Evolutionary conservation across 2,888 invertebrate genomes (phyloP).

Genomic region (Lutraria lutraria): DNA sequence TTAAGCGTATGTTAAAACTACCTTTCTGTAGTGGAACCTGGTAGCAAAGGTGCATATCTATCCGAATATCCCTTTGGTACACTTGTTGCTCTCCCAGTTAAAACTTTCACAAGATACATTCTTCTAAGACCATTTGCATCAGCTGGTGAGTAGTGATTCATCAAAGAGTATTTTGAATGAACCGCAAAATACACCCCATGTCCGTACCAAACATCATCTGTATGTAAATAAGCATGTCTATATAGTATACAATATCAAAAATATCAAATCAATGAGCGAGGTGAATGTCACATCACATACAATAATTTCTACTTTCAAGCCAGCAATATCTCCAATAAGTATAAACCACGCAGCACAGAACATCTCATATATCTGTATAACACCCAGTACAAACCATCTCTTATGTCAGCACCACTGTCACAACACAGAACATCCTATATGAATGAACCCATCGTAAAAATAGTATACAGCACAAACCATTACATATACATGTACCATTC

Average conservation of each 20-base stretch:
- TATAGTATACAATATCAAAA: background rate
- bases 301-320: background rate
- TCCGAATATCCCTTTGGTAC: conserved; percentile 56
- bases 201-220: conserved; percentile 69
- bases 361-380: too few species aligned
- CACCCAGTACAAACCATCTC: too few species aligned
- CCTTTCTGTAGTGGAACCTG: conserved; percentile 54
- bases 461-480: too few species aligned
- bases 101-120: conserved; percentile 74
- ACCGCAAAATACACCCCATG: conserved; percentile 82
- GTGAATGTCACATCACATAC: background rate
- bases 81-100: conserved; percentile 69
- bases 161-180: conserved; percentile 72
- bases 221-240: background rate
- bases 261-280: background rate
- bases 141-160: conserved; percentile 62
- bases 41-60: conserved; percentile 68
- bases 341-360: too few species aligned
- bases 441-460: too few species aligned
- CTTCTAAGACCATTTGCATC: conserved; percentile 63
- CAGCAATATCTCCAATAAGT: background rate
- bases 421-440: too few species aligned
- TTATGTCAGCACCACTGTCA: too few species aligned
- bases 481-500: too few species aligned
- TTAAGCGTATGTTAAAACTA: background rate